A percentile compares a stretch with the other conserved stretches of the same genome.
These are phyloP conservation scores for Mellivora capensis DNA, from an alignment of 2,113 vertebrate species.

Conservation along the genomic window DNA sequence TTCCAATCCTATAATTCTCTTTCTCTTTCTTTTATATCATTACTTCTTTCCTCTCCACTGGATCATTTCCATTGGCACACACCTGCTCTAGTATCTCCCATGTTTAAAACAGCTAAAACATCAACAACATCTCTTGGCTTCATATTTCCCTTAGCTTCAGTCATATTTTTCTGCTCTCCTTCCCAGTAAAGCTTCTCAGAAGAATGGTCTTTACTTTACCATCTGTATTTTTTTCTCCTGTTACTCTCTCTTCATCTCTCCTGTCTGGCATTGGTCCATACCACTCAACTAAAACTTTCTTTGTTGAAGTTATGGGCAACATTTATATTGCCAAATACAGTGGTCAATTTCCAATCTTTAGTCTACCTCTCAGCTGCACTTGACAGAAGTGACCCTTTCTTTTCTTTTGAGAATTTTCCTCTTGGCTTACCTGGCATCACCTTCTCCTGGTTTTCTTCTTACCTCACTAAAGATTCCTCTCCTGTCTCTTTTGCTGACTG, in stretches of 20 bases:
- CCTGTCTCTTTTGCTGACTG: background rate
- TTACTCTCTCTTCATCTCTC: background rate
- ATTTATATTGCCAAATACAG: background rate
- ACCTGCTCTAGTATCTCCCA: background rate
- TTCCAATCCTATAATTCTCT: constrained; percentile 9
- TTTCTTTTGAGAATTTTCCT: background rate
- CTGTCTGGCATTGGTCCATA: background rate
- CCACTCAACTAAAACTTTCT: background rate
- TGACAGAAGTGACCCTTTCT: background rate
- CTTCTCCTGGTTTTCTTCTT: background rate
- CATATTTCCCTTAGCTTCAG: background rate
- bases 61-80: background rate
- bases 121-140: background rate
- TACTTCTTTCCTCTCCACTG: background rate
- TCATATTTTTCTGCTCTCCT: background rate
- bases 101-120: background rate
- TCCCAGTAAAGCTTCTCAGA: background rate
- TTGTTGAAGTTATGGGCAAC: background rate
- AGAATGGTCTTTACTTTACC: background rate
- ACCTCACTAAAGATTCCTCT: background rate
- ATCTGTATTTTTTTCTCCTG: background rate
- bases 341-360: background rate
- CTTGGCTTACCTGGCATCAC: background rate
- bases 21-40: background rate
- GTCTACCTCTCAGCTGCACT: background rate